Evolutionary conservation across 2,797 vertebrate species (phyloP), one percentile per base, ranked within the genome.

Genomic region (Dendrocincla tyrannina): DNA sequence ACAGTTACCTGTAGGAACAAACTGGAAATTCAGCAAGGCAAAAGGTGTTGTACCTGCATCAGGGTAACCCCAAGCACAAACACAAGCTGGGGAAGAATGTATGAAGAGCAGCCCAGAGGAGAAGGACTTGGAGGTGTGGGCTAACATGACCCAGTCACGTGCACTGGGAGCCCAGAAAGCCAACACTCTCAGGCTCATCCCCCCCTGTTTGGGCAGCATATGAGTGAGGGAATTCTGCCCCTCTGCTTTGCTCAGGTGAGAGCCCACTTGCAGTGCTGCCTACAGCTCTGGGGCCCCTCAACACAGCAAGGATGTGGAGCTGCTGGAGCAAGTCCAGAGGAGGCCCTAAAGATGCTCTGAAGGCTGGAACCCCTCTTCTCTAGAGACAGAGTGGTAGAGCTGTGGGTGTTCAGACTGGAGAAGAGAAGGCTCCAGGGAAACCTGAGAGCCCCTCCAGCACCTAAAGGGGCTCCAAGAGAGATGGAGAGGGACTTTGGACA

Each of bases 91-190:
- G n/a, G 23, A 17, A 56, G 13, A 76, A 69, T 6, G 23, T 37
- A 76, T 1, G 8, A 9, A 60, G 39, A 62, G 35, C 42, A 69
- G 42, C 4, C 19, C 27, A 25, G 33, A 74, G 37, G 13, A 88
- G 27, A 52, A 73, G 19, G 32, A 63, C n/a, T 33, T 27, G 8
- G 13, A 12, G 19, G 22, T 35, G 44, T n/a, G 19, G 49, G 42
- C 37, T 58, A 44, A 76, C 13, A 15, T 5, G 11, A 55, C 32
- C 56, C 2, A 3, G 41, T 16, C 25, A 62, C 0, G 0, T 7
- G 16, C 55, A 55, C 8, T 42, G 49, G 23, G 16, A 42, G 27
- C 32, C 35, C 63, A 83, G 72, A 50, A 56, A 76, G 42, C 56
- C 70, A 63, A 7, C 2, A 2, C 19, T 82, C 23, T 42, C 4